Percentiles rank a stretch among this genome's conserved stretches.
These are phyloP conservation scores for Camarhynchus parvulus DNA, from an alignment of 2,113 vertebrate species.

Conservation along the genomic window DNA sequence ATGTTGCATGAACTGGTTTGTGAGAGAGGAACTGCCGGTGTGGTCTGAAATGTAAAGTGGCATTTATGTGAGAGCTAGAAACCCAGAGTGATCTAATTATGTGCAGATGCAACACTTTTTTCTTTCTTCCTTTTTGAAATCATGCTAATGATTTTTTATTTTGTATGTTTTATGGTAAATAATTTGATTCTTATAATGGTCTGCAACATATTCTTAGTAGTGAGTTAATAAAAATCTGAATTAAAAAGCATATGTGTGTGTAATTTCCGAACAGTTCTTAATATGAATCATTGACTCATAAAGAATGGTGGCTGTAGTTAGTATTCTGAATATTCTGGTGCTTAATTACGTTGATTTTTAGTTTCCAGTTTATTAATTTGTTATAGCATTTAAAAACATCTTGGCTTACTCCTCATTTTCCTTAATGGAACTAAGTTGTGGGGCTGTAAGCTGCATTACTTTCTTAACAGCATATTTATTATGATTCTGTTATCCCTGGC, in stretches of 20 bases:
- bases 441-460: neutral
- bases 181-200: neutral
- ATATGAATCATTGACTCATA: neutral
- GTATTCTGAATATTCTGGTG: neutral
- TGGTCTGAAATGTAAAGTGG: neutral
- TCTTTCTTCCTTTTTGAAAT: neutral
- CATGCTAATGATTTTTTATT: neutral
- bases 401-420: neutral
- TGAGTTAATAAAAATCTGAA: neutral
- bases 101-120: neutral
- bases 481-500: neutral
- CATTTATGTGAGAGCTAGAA: slow-evolving; percentile 8
- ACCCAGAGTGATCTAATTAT: neutral
- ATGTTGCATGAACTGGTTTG: neutral
- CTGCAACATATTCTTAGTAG: neutral
- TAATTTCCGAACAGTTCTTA: neutral
- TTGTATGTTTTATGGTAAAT: neutral
- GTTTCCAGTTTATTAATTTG: slow-evolving; percentile 11
- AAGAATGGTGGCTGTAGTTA: neutral
- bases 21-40: neutral
- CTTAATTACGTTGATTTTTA: neutral
- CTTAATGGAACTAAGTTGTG: neutral
- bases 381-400: neutral
- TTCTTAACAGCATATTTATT: neutral
- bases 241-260: neutral